Conservation (phyloP, 2,888 invertebrate species). For the Agrilus biguttatus region DNA sequence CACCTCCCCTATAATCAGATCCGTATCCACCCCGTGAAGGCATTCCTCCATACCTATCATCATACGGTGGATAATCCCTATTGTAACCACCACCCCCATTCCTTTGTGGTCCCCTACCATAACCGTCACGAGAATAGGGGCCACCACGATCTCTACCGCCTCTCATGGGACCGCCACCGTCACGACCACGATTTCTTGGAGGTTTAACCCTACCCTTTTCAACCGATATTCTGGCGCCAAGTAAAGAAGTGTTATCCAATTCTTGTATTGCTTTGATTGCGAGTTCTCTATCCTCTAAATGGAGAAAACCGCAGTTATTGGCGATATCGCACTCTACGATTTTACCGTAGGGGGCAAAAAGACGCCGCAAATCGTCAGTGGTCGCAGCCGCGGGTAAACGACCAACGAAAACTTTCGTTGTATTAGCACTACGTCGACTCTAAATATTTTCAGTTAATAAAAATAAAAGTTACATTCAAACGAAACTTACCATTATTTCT, state of each 20-base stretch:
- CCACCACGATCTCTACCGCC: conserved; percentile 33
- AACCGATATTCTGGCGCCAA: conserved; percentile 72
- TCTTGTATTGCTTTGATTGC: conserved; percentile 69
- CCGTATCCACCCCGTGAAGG: conserved; percentile 15
- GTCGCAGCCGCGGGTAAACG: conserved; percentile 76
- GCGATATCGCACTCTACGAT: conserved; percentile 91
- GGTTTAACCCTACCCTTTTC: conserved; percentile 71
- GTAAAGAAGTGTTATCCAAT: conserved; percentile 67
- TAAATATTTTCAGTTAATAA: conserved; percentile 6
- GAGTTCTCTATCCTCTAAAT: conserved; percentile 71
- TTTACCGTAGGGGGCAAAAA: conserved; percentile 75
- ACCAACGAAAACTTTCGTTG: conserved; percentile 79
- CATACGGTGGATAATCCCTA: conserved; percentile 7
- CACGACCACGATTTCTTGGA: conserved; percentile 40
- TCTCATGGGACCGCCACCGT: conserved; percentile 35
- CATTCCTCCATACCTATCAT: conserved; percentile 29
- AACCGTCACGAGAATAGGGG: conserved; percentile 23
- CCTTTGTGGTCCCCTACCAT: conserved; percentile 14
- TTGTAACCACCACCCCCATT: conserved; percentile 7
- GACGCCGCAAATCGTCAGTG: conserved; percentile 62
- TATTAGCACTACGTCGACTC: conserved; percentile 25
- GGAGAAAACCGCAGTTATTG: conserved; percentile 89
- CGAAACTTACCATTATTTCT: too few species aligned
- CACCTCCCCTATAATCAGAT: conserved; percentile 5
- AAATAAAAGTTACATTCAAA: neutral